phyloP scores from a whole-genome alignment of 2,888 invertebrate species.

The Eulithis testata region DNA sequence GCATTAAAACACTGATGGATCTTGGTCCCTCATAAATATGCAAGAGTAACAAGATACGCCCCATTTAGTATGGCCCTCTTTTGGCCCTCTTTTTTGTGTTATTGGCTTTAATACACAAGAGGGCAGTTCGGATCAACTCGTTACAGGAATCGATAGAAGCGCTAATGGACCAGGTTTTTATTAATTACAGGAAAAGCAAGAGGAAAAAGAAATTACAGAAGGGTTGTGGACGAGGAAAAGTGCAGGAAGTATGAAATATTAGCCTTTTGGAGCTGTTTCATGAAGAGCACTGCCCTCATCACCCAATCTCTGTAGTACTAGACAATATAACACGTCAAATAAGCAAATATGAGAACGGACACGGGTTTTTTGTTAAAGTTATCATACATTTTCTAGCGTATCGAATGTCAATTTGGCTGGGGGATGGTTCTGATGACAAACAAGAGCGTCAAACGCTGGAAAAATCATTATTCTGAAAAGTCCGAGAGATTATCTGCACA shows the following conservation, averaged over 20 bases:
- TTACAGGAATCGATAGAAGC: conserved; percentile 70
- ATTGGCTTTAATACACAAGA: conserved; percentile 78
- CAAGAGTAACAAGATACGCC: conserved; percentile 77
- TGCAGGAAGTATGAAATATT: conserved; percentile 6
- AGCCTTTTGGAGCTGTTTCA: neutral
- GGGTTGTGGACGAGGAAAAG: conserved; percentile 19
- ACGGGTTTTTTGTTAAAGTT: too few species aligned
- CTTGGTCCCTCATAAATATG: conserved; percentile 78
- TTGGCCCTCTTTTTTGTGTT: conserved; percentile 75
- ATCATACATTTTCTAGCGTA: too few species aligned
- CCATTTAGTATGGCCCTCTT: conserved; percentile 72
- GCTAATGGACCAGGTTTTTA: conserved; percentile 77
- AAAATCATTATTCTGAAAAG: too few species aligned
- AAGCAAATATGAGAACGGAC: too few species aligned
- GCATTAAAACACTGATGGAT: conserved; percentile 62
- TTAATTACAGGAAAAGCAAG: conserved; percentile 64
- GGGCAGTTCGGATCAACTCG: conserved; percentile 76
- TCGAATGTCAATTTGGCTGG: too few species aligned
- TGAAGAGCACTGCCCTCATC: too few species aligned
- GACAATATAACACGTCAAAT: too few species aligned
- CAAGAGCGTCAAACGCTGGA: too few species aligned
- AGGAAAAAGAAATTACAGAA: conserved; percentile 40
- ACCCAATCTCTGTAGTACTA: too few species aligned
- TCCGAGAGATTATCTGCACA: too few species aligned
- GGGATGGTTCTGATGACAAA: too few species aligned